Conservation (phyloP, 2,888 invertebrate genomes). For the Hofmannophila pseudospretella region DNA sequence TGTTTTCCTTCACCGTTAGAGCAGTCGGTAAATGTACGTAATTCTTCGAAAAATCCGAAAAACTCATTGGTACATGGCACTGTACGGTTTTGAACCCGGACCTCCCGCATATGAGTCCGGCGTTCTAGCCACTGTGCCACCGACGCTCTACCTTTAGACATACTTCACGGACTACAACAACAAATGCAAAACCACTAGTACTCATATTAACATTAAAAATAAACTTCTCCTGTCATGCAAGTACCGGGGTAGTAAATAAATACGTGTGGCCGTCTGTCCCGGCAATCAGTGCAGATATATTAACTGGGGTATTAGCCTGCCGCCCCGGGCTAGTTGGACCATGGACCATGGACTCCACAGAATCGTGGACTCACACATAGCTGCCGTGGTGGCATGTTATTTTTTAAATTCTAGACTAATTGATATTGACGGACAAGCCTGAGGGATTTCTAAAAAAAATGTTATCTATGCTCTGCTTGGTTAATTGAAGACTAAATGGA, state of each 20-base stretch:
- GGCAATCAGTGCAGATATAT: slow-evolving; percentile 69
- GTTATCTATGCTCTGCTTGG: background rate
- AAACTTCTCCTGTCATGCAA: slow-evolving; percentile 35
- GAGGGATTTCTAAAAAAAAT: background rate
- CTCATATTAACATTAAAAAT: slow-evolving; percentile 30
- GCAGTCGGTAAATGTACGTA: no score
- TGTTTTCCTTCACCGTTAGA: no score
- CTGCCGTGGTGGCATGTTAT: background rate
- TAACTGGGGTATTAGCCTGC: slow-evolving; percentile 60
- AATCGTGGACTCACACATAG: background rate
- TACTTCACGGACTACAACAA: no score
- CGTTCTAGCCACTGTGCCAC: no score
- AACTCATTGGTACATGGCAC: no score
- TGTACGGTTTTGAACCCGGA: no score
- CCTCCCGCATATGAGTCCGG: no score
- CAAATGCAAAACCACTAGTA: no score
- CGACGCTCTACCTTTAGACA: no score
- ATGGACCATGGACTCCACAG: no score
- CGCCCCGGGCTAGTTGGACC: slow-evolving; percentile 36
- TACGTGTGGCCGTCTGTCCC: slow-evolving; percentile 46
- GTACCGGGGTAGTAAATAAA: slow-evolving; percentile 47
- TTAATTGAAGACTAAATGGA: no score
- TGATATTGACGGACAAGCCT: background rate
- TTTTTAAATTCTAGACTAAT: background rate
- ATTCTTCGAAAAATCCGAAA: no score